A percentile compares a stretch with the other conserved stretches of the same genome.
Conservation (phyloP, 2,113 vertebrate species). For the Philantomba maxwellii region DNA sequence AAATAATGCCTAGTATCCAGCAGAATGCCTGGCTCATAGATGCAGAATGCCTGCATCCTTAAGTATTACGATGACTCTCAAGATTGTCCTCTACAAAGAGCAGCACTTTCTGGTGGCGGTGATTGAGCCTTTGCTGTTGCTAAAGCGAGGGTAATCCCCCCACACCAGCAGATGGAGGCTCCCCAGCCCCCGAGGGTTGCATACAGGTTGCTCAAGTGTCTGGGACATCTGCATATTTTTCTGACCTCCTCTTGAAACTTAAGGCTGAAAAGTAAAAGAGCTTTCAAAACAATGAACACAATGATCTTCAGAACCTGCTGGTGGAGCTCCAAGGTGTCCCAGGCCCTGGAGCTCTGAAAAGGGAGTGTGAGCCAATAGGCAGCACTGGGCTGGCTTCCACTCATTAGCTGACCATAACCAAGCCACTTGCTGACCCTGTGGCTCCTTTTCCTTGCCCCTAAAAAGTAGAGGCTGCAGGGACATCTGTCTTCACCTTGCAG, state of each 20-base stretch:
- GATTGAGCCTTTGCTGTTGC: not conserved
- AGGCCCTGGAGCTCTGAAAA: not conserved
- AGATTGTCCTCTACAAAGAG: not conserved
- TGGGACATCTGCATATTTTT: not conserved
- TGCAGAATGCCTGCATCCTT: accelerated
- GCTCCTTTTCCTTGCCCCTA: not conserved
- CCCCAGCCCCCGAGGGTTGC: accelerated
- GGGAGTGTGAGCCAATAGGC: not conserved
- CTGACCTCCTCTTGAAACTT: not conserved
- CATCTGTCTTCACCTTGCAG: not conserved
- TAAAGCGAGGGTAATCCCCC: not conserved
- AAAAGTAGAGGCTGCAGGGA: not conserved
- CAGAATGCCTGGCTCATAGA: not conserved
- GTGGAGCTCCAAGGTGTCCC: not conserved
- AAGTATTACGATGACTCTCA: not conserved
- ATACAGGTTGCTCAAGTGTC: not conserved
- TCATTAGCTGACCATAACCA: not conserved
- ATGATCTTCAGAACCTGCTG: not conserved
- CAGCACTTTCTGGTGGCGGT: not conserved
- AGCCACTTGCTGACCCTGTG: not conserved
- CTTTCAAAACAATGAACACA: not conserved
- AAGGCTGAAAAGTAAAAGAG: not conserved
- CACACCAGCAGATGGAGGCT: not conserved
- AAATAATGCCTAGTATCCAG: not conserved
- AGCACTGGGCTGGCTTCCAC: not conserved